Conservation (phyloP, 1,140 invertebrate genomes). For the Trichonephila clavipes region DNA sequence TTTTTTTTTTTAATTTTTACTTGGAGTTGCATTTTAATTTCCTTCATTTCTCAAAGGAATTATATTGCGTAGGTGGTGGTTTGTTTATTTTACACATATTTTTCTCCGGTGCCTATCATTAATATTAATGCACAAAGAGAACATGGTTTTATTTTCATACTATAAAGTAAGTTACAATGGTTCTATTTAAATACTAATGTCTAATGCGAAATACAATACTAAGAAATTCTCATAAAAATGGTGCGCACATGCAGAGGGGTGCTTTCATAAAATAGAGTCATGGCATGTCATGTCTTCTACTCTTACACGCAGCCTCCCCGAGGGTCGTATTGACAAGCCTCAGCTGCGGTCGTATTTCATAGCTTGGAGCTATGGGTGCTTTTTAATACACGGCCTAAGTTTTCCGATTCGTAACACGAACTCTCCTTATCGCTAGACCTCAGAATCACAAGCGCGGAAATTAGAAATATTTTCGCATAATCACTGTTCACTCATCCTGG, state of each 20-base stretch:
- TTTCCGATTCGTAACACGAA: constrained; percentile 50
- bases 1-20: too few species aligned
- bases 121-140: too few species aligned
- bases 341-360: constrained; percentile 39
- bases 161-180: background rate
- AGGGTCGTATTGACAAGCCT: constrained; percentile 32
- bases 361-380: background rate
- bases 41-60: too few species aligned
- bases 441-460: constrained; percentile 50
- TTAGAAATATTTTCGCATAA: constrained; percentile 57
- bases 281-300: background rate
- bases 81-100: background rate
- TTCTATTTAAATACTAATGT: background rate
- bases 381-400: constrained; percentile 21
- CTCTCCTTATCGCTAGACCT: constrained; percentile 17
- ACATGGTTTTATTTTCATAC: background rate
- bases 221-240: background rate
- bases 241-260: background rate
- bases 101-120: background rate
- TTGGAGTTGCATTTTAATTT: too few species aligned
- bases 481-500: background rate
- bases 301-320: background rate
- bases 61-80: background rate
- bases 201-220: background rate
- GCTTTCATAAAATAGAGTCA: background rate